These are phyloP conservation scores for Sminthopsis crassicaudata DNA, from an alignment of 2,113 vertebrate genomes.

Conservation along the genomic window DNA sequence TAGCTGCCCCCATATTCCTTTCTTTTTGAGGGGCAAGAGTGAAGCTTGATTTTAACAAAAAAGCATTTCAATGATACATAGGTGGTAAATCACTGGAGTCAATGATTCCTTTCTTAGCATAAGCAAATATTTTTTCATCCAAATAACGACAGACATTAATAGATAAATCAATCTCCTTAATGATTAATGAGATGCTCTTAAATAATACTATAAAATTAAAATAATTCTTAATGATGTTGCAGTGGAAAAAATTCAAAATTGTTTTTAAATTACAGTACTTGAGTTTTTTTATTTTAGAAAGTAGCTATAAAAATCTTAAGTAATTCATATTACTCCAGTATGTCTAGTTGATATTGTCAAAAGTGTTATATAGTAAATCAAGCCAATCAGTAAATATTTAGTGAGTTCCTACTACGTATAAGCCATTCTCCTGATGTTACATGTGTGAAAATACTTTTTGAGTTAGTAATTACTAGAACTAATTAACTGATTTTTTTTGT, in stretches of 20 bases:
- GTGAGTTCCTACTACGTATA: neutral
- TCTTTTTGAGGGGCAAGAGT: neutral
- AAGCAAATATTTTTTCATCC: neutral
- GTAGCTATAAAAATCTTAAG: neutral
- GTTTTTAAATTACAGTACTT: slow-evolving; percentile 13
- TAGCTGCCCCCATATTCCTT: too few relatives aligned
- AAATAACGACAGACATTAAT: neutral
- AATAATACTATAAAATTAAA: neutral
- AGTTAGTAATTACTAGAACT: neutral
- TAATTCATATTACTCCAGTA: neutral
- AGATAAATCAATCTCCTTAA: neutral
- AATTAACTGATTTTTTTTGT: slow-evolving; percentile 6
- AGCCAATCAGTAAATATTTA: neutral
- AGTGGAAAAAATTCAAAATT: neutral
- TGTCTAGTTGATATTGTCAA: neutral
- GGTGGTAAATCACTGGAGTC: neutral
- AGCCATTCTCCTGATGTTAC: neutral
- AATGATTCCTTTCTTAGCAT: neutral
- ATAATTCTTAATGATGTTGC: neutral
- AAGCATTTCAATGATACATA: neutral
- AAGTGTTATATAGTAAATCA: neutral
- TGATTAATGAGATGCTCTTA: neutral
- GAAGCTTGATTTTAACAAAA: neutral
- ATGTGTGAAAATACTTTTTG: neutral
- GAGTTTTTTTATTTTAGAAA: slow-evolving; percentile 33